Evolutionary conservation across 2,888 invertebrate species (phyloP), one percentile per base, ranked within the genome.

Genomic region (Rhamnusium bicolor): DNA sequence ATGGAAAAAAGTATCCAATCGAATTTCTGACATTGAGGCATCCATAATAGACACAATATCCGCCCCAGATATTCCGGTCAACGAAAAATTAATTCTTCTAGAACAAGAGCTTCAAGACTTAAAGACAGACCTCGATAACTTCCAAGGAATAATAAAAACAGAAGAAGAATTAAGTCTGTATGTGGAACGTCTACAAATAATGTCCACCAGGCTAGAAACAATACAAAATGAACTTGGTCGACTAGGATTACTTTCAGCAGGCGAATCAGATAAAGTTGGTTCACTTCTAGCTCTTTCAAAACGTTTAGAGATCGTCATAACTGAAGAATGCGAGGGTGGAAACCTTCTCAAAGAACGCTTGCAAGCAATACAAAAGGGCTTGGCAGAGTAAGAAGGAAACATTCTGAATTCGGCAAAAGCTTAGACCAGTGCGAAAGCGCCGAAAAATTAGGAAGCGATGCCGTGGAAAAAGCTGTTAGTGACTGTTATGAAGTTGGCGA

Each of bases 141-240:
- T 95, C 73, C 93, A 94, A 84, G 94, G 95, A 1, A 93, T 95
- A 0, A 93, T 96, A 54, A 95, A 94, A 84, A 95, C 92, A 66
- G 95, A 95, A 82, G 96, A 96, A 80, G 96, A 96, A 83, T 89
- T 96, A 0, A 93, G 93, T 80, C 89, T 95, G 5, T 96, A 96
- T 84, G 93, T 95, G 7, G 95, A 96, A 86, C 90, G 95, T 63
- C 88, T 96, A 7, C 95, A 95, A 88, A 93, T 95, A 0, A 90
- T 95, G 87, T 92, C 92, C 46, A 91, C 92, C 2, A 91, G 95
- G 12, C 92, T 95, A n/a, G 93, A 93, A 69, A 91, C 93, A 61
- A 95, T 95, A 76, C 94, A 95, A 83, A 94, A 95, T 83, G 95
- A 96, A 85, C 89, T 96, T 19, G 94, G 95, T 0, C 91, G 94